Percentiles rank a stretch among this genome's conserved stretches.
Conservation (phyloP, 64 coral and sea anemone species). For the Montipora sp. region DNA sequence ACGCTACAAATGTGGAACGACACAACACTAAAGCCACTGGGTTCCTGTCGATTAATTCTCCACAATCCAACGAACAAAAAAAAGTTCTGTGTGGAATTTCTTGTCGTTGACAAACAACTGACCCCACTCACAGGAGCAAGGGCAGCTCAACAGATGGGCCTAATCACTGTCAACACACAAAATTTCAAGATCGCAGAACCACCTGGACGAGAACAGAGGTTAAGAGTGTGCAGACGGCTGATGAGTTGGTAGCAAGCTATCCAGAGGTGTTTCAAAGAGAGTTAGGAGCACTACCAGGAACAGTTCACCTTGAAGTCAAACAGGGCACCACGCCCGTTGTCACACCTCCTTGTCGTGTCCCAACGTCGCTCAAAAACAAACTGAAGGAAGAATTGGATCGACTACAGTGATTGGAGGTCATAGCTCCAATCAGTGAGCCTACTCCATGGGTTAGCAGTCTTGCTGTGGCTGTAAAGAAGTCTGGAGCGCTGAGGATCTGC, state of each 20-base stretch:
- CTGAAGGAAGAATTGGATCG: conserved; percentile 40
- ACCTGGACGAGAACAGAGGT: too few relatives aligned
- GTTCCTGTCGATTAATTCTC: too few relatives aligned
- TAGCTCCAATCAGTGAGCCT: conserved; percentile 49
- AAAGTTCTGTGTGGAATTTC: too few relatives aligned
- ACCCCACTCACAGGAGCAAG: too few relatives aligned
- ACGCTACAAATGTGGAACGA: too few relatives aligned
- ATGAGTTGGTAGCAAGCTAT: not conserved
- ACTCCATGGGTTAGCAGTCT: not conserved
- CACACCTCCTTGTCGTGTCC: conserved; percentile 1
- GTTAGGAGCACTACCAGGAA: conserved; percentile 33
- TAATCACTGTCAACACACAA: too few relatives aligned
- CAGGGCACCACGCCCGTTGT: conserved; percentile 4
- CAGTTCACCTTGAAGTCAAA: conserved; percentile 36
- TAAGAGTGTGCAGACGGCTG: not conserved
- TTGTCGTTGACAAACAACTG: too few relatives aligned
- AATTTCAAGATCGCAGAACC: too few relatives aligned
- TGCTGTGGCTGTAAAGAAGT: too few relatives aligned
- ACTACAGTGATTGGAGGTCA: not conserved
- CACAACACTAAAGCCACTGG: too few relatives aligned
- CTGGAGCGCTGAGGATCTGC: not conserved
- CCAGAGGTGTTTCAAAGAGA: conserved; percentile 31
- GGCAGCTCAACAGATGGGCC: too few relatives aligned
- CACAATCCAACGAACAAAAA: too few relatives aligned
- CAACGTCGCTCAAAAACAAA: conserved; percentile 15